These are phyloP conservation scores for Cantharis rustica DNA, from an alignment of 2,888 invertebrate genomes.

Conservation along the genomic window DNA sequence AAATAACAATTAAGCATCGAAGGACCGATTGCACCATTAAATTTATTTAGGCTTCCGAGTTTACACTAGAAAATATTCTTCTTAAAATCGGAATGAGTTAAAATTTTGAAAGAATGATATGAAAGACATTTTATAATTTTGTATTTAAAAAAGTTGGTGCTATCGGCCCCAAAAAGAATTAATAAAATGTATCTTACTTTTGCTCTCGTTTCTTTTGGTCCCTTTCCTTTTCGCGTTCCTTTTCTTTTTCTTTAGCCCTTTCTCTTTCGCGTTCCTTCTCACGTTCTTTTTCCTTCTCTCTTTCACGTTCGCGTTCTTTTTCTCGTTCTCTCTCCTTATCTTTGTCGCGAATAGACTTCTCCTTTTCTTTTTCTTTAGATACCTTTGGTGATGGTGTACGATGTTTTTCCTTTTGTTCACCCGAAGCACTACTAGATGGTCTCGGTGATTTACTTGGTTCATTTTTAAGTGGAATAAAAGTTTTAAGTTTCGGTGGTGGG, in stretches of 20 bases:
- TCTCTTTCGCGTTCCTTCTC: conserved; percentile 55
- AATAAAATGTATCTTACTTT: conserved; percentile 25
- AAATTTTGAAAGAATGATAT: no score
- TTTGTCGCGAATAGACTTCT: conserved; percentile 42
- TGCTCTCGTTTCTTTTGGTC: conserved; percentile 44
- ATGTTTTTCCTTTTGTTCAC: conserved; percentile 51
- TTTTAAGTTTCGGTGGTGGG: conserved; percentile 52
- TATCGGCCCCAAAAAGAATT: neutral
- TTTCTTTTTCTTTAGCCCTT: conserved; percentile 49
- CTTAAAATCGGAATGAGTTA: no score
- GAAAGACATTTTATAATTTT: no score
- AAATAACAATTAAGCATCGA: neutral
- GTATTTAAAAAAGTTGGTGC: no score
- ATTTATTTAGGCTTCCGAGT: no score
- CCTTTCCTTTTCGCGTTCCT: conserved; percentile 54
- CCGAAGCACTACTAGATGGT: conserved; percentile 42
- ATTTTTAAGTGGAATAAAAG: conserved; percentile 41
- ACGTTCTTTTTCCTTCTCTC: conserved; percentile 50
- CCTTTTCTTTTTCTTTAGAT: conserved; percentile 56
- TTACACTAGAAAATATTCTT: no score
- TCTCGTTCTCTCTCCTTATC: conserved; percentile 46
- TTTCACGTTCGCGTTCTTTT: conserved; percentile 55
- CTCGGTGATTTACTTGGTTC: conserved; percentile 49
- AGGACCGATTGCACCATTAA: neutral
- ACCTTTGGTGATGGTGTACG: conserved; percentile 53